Evolutionary conservation across 2,113 vertebrate species (phyloP).

Genomic region (Ondatra zibethicus): DNA sequence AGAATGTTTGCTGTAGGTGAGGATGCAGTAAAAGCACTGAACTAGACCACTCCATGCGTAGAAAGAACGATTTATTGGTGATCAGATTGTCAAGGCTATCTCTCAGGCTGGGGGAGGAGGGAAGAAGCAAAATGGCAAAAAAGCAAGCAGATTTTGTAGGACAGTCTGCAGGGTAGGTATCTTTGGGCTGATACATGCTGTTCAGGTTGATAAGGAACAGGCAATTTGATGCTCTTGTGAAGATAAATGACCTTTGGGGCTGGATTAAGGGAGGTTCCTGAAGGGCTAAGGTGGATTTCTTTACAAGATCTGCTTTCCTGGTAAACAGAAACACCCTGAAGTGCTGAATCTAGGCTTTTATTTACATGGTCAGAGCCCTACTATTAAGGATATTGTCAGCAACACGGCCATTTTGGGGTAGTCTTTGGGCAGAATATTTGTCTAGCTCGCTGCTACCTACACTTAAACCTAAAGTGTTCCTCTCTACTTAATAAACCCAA

Average conservation of each 20-base stretch:
- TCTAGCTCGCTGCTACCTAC: background rate
- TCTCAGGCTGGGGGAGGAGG: background rate
- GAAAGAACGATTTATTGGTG: background rate
- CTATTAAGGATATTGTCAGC: background rate
- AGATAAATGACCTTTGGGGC: background rate
- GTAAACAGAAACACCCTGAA: background rate
- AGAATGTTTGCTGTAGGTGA: background rate
- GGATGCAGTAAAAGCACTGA: background rate
- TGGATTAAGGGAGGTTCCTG: background rate
- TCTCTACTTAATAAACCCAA: background rate
- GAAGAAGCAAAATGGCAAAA: background rate
- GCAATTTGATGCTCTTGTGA: background rate
- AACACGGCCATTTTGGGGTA: too few species aligned
- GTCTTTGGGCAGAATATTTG: background rate
- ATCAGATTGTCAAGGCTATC: background rate
- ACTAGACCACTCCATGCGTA: background rate
- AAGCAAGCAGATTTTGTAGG: background rate
- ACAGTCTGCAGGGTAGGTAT: background rate
- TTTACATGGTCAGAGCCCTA: background rate
- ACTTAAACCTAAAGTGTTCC: background rate
- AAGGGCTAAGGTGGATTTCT: background rate
- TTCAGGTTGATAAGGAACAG: background rate
- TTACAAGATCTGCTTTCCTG: background rate
- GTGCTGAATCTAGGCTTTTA: background rate
- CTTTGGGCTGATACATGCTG: background rate